Conservation (phyloP, 2,113 vertebrate species). For the Sinocyclocheilus rhinocerous region DNA sequence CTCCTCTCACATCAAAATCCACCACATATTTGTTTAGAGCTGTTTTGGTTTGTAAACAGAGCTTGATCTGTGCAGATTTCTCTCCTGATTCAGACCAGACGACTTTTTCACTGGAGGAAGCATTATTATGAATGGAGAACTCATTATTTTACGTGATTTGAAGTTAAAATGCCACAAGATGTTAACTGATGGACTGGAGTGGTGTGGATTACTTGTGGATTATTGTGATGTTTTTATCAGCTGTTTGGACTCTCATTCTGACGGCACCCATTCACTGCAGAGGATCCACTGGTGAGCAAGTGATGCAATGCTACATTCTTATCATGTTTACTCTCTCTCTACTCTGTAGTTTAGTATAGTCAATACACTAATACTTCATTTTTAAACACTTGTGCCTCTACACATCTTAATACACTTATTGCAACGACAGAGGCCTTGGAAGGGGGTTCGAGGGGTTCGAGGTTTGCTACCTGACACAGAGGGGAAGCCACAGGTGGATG, state of each 20-base stretch:
- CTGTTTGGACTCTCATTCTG: neutral
- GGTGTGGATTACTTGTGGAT: neutral
- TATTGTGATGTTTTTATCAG: neutral
- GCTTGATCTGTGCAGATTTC: no score
- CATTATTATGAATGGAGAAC: no score
- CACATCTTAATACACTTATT: constrained; percentile 80
- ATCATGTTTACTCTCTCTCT: constrained; percentile 54
- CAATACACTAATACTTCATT: constrained; percentile 62
- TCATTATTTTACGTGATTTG: no score
- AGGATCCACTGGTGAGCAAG: no score
- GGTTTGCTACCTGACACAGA: constrained; percentile 45
- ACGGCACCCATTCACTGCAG: no score
- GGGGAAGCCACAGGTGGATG: constrained; percentile 43
- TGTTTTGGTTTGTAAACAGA: no score
- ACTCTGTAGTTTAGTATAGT: constrained; percentile 33
- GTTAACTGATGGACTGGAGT: neutral
- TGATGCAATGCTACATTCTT: neutral
- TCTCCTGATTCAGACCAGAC: no score
- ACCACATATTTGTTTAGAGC: no score
- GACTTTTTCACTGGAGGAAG: no score
- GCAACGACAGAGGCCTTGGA: constrained; percentile 70
- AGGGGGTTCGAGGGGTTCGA: constrained; percentile 64
- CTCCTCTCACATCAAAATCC: no score
- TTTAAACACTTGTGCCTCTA: constrained; percentile 74
- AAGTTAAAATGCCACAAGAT: neutral